phyloP scores from a whole-genome alignment of 2,888 invertebrate genomes.

The Ceriagrion tenellum region DNA sequence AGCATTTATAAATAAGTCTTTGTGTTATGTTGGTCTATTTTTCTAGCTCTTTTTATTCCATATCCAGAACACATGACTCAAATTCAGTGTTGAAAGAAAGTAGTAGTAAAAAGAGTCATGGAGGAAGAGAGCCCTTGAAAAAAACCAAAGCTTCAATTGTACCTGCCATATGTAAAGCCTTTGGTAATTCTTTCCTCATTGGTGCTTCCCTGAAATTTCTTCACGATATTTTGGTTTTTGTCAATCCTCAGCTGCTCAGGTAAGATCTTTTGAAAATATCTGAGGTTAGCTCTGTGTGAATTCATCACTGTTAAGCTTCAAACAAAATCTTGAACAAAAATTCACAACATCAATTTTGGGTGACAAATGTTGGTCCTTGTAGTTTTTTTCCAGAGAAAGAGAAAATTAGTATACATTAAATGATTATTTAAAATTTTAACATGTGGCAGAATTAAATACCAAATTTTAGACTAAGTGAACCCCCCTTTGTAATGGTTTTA shows the following conservation, averaged over 20 bases:
- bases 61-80: neutral
- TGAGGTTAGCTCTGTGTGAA: neutral
- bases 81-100: neutral
- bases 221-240: slow-evolving; percentile 78
- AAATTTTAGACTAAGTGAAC: too few species aligned
- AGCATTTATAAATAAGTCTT: too few species aligned
- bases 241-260: slow-evolving; percentile 79
- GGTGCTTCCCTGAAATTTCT: slow-evolving; percentile 78
- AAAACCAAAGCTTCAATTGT: slow-evolving; percentile 76
- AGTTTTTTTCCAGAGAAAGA: too few species aligned
- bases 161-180: slow-evolving; percentile 77
- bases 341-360: too few species aligned
- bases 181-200: slow-evolving; percentile 77
- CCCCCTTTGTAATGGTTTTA: too few species aligned
- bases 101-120: neutral
- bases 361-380: too few species aligned
- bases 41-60: neutral
- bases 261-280: slow-evolving; percentile 73
- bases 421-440: too few species aligned
- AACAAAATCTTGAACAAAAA: too few species aligned
- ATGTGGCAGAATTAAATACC: too few species aligned
- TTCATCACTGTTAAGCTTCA: too few species aligned
- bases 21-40: neutral
- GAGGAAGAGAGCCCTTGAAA: neutral
- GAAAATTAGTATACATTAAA: too few species aligned